phyloP scores from a whole-genome alignment of 2,113 vertebrate genomes.

The Rhea pennata region DNA sequence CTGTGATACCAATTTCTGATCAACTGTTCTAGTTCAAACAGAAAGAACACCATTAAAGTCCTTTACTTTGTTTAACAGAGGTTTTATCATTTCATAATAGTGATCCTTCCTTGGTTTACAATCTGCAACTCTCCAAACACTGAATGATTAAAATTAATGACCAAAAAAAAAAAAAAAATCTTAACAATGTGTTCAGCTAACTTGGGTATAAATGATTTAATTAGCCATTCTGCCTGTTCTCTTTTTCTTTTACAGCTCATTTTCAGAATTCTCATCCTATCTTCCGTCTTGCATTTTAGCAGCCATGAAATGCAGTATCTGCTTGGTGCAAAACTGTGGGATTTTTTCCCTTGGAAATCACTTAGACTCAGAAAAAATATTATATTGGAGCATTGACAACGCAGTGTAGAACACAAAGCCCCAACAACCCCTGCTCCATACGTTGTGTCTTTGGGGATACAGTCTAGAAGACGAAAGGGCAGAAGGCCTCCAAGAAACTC shows the following conservation, averaged over 20 bases:
- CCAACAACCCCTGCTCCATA: background rate
- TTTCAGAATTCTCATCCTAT: background rate
- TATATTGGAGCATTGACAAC: background rate
- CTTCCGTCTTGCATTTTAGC: background rate
- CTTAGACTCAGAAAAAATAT: background rate
- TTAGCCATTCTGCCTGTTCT: background rate
- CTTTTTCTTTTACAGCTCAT: background rate
- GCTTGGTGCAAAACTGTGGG: background rate
- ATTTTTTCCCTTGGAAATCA: background rate
- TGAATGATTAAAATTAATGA: background rate
- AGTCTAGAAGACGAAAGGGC: background rate
- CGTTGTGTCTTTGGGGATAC: background rate
- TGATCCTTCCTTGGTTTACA: background rate
- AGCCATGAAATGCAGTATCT: background rate
- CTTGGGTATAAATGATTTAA: fast-evolving
- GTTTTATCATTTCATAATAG: fast-evolving
- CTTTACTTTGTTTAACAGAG: background rate
- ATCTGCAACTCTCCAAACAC: background rate
- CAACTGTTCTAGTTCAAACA: background rate
- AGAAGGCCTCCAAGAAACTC: background rate
- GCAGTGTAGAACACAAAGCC: background rate
- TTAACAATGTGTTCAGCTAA: fast-evolving
- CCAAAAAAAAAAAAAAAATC: background rate
- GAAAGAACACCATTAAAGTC: background rate
- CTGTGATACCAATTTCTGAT: background rate